Base-by-base conservation (phyloP, 2,888 invertebrate genomes). In the Cheiracanthium punctorium region DNA sequence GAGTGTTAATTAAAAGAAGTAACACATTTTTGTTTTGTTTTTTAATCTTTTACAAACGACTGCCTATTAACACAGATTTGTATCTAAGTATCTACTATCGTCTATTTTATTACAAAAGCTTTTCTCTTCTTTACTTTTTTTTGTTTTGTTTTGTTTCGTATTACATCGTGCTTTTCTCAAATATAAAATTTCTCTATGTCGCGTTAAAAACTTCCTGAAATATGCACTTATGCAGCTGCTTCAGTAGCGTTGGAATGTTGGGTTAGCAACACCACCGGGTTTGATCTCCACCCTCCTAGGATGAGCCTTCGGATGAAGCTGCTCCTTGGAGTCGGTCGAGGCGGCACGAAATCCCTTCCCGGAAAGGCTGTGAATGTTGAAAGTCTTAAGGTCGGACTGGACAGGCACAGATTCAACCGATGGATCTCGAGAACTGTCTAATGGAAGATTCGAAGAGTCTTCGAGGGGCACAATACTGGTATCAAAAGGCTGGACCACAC, bases 391-490 rank as follows among this genome's bases (percentile, higher is more conserved):
- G 64, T 80, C 75, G n/a, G 85, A 80, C 29, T 74, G 80, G 41
- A 41, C 70, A 37, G 84, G 77, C 28, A 73, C 79, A n/a, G 85
- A 80, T 20, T 80, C 80, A 20, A 84, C 84, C 30, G 84, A 84
- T 14, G 84, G 77, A 64, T 80, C 80, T 17, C 85, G 64, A 32
- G 85, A 80, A 29, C 43, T 75, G 32, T 74, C 85, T 12, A 80
- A 64, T 24, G 74, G 70, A 58, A 80, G 74, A 70, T 74, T 52
- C 33, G 73, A 73, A 28, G 80, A 80, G 33, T 89, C 89, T 58
- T 89, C 89, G 7, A 89, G 75, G 2, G 89, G 89, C 5, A 89
- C 88, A 24, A 89, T 88, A 67, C 89, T 89, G 32, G 89, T 89
- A 43, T 89, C 89, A 67, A 88, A 89, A 29, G 89, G 87, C 29